Percentiles rank a stretch among this genome's conserved stretches.
Conservation (phyloP, 2,888 invertebrate species). For the Xanthia icteritia region DNA sequence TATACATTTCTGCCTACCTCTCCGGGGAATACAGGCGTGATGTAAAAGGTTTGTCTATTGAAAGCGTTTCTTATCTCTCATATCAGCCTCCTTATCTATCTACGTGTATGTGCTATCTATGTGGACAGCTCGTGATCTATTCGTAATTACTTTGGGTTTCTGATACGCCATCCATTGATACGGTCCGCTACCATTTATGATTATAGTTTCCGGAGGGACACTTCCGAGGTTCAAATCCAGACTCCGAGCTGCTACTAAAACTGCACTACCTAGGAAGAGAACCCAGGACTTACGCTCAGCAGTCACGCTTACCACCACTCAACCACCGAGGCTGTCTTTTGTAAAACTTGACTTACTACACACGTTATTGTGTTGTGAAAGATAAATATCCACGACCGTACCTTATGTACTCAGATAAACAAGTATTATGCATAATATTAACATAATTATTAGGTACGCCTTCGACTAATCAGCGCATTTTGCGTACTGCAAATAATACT, state of each 20-base stretch:
- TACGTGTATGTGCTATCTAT: background rate
- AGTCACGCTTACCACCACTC: background rate
- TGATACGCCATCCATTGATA: background rate
- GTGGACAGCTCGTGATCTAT: background rate
- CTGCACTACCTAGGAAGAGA: background rate
- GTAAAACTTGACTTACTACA: background rate
- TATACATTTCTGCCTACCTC: background rate
- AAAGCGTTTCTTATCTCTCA: too few relatives aligned
- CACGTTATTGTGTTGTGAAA: background rate
- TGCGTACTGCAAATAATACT: background rate
- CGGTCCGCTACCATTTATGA: background rate
- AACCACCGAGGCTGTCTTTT: background rate
- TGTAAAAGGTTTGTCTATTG: background rate
- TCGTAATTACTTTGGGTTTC: background rate
- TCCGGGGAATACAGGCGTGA: background rate
- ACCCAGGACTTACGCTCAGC: background rate
- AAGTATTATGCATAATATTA: conserved; percentile 4
- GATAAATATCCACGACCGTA: background rate
- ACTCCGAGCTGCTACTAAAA: background rate
- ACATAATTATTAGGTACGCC: conserved; percentile 13
- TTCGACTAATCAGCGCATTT: conserved; percentile 16
- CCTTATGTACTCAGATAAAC: conserved; percentile 7
- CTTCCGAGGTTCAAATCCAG: too few relatives aligned
- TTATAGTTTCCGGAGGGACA: background rate
- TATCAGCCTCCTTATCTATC: too few relatives aligned